Evolutionary conservation across 30 jellyfish, hydroid and myxozoan species (phyloP).

Genomic region (Morbakka virulenta): DNA sequence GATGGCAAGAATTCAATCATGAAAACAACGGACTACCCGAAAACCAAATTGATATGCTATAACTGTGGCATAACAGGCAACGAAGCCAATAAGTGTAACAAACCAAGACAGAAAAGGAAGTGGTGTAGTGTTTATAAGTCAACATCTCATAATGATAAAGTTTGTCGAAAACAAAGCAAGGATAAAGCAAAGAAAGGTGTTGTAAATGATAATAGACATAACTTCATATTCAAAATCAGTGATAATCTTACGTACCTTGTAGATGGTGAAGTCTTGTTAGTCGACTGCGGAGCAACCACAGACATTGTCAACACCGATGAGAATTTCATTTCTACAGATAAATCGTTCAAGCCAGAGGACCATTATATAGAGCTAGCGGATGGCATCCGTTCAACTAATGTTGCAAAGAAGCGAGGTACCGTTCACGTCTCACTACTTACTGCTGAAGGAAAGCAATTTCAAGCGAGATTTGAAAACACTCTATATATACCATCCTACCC

Average conservation of each 20-base stretch:
- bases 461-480: too few relatives aligned
- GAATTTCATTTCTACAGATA: slow-evolving; percentile 25
- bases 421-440: slow-evolving; percentile 7
- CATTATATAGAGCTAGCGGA: slow-evolving; percentile 55
- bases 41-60: too few relatives aligned
- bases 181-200: too few relatives aligned
- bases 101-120: too few relatives aligned
- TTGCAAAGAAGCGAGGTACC: slow-evolving; percentile 61
- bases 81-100: too few relatives aligned
- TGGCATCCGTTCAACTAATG: slow-evolving; percentile 57
- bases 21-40: too few relatives aligned
- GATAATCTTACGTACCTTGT: neutral
- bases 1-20: too few relatives aligned
- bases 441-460: too few relatives aligned
- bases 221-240: slow-evolving; percentile 13
- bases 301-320: slow-evolving; percentile 45
- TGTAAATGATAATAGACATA: slow-evolving; percentile 2
- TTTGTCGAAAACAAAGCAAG: slow-evolving; percentile 46
- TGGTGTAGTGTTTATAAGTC: too few relatives aligned
- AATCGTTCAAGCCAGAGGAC: too few relatives aligned
- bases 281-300: slow-evolving; percentile 60
- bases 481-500: too few relatives aligned
- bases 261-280: slow-evolving; percentile 11
- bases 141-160: slow-evolving; percentile 57
- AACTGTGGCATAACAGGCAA: too few relatives aligned